phyloP scores from a whole-genome alignment of 64 coral and sea anemone species.

The Montipora foliosa region DNA sequence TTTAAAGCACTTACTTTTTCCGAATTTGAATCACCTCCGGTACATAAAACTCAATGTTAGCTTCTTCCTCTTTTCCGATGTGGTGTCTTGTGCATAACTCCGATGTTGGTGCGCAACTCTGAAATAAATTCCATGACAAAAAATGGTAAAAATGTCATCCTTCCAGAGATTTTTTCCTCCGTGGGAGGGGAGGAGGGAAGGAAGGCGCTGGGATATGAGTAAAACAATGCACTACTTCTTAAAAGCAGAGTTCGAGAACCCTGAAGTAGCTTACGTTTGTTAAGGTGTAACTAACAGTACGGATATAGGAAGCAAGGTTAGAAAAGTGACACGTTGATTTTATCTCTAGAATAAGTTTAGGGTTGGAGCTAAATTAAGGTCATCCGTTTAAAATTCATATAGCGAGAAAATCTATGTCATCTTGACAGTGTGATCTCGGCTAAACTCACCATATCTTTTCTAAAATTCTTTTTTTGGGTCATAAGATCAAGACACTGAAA shows the following conservation, averaged over 20 bases:
- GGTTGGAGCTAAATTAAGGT: too few relatives aligned
- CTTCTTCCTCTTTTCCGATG: neutral
- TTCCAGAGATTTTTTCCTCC: neutral
- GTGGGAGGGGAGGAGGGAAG: neutral
- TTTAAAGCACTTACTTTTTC: slow-evolving; percentile 6
- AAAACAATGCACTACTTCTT: too few relatives aligned
- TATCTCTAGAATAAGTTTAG: too few relatives aligned
- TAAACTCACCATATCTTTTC: slow-evolving; percentile 22
- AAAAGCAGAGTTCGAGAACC: too few relatives aligned
- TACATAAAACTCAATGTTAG: slow-evolving; percentile 13
- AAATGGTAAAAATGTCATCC: neutral
- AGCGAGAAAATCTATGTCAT: too few relatives aligned
- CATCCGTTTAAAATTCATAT: too few relatives aligned
- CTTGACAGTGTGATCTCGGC: too few relatives aligned
- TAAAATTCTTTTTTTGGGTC: slow-evolving; percentile 4
- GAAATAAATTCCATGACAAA: neutral
- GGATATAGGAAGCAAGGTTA: too few relatives aligned
- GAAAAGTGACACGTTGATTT: too few relatives aligned
- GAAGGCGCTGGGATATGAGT: too few relatives aligned
- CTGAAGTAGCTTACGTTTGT: too few relatives aligned
- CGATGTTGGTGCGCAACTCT: neutral
- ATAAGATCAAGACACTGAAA: slow-evolving; percentile 41
- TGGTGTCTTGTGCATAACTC: neutral
- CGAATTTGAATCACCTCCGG: slow-evolving; percentile 16
- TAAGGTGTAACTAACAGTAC: too few relatives aligned